phyloP scores from a whole-genome alignment of 2,113 vertebrate species.

The Ciconia stormi region DNA sequence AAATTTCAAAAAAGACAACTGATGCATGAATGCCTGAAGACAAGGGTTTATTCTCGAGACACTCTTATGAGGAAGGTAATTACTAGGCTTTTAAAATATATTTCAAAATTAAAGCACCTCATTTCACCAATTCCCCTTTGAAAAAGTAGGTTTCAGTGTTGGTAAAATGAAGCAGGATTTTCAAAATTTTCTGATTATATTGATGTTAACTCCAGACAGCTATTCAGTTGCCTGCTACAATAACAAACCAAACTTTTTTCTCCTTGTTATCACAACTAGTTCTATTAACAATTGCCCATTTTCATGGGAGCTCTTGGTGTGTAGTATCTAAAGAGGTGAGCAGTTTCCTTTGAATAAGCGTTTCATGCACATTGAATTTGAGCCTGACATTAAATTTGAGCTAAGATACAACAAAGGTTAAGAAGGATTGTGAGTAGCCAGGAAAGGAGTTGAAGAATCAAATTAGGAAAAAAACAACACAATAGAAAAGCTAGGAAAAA shows the following conservation, averaged over 20 bases:
- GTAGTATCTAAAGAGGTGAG: neutral
- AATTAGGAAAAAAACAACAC: neutral
- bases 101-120: neutral
- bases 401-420: neutral
- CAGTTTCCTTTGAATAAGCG: neutral
- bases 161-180: neutral
- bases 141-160: neutral
- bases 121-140: neutral
- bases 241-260: neutral
- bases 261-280: neutral
- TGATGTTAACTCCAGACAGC: neutral
- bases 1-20: neutral
- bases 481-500: neutral
- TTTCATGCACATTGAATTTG: neutral
- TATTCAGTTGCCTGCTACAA: neutral
- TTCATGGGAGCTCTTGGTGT: neutral
- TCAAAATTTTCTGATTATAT: neutral
- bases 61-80: neutral
- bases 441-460: neutral
- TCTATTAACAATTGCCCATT: neutral
- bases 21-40: neutral
- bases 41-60: neutral
- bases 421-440: neutral
- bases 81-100: neutral
- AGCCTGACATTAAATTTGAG: neutral